phyloP scores from a whole-genome alignment of 2,113 vertebrate genomes.

The Heptranchias perlo region DNA sequence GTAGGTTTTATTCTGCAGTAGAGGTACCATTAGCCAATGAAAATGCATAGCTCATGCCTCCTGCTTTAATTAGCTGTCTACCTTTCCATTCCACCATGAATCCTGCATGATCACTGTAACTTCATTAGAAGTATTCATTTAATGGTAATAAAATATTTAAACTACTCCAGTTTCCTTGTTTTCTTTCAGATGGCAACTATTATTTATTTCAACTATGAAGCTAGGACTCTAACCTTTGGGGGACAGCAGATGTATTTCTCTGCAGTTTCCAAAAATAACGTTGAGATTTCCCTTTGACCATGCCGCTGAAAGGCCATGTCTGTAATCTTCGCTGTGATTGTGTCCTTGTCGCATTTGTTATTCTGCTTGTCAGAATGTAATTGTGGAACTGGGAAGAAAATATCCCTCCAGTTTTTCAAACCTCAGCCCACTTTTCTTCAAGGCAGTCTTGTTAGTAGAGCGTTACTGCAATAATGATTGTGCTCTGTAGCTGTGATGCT shows the following conservation, averaged over 20 bases:
- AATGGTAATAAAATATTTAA: conserved; percentile 18
- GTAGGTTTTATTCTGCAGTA: background rate
- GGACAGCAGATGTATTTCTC: background rate
- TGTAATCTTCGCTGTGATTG: background rate
- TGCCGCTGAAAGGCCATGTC: background rate
- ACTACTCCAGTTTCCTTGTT: background rate
- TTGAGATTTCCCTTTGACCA: background rate
- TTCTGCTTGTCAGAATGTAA: background rate
- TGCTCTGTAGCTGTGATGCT: background rate
- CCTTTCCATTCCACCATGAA: background rate
- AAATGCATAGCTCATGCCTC: background rate
- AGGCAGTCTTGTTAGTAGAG: background rate
- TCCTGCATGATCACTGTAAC: background rate
- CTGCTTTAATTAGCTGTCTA: background rate
- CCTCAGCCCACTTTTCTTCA: background rate
- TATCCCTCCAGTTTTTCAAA: background rate
- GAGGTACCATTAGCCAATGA: background rate
- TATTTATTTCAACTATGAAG: background rate
- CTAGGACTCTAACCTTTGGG: background rate
- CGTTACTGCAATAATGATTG: background rate
- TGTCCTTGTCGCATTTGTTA: background rate
- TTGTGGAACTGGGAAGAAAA: background rate
- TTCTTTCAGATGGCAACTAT: background rate
- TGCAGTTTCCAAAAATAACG: background rate
- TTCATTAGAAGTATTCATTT: background rate